Evolutionary conservation across 2,888 invertebrate genomes (phyloP), one percentile per base, ranked within the genome.

Genomic region (Drosophila tripunctata): DNA sequence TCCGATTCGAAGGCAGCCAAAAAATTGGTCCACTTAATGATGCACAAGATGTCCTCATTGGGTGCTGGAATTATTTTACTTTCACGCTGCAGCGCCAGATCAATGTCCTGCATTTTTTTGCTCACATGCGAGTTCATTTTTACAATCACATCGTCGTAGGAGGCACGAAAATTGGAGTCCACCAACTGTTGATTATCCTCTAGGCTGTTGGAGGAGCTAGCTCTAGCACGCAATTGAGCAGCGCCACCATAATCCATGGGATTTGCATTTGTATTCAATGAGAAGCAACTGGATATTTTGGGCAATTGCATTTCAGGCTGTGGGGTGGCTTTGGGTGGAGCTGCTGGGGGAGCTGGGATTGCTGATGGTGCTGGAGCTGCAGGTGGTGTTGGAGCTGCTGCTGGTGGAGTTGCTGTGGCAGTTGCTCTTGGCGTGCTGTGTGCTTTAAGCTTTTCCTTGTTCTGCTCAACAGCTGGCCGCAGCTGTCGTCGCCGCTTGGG

Each of bases 71-170:
- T 89, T 5, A 89, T 82, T 58, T 88, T 90, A 21, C 88, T 89
- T 33, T 91, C 90, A 3, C 90, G 88, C 36, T 84, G 87, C 52
- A 90, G 68, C 1, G 90, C 90, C 69, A 87, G 65, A 21, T 90
- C 90, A 35, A 90, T 90, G 51, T 90, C 91, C 64, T 90, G 89
- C 91, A 90, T 90, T 55, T 90, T 90, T 43, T 89, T 89, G 67
- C 90, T 90, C 3, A 90, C 91, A 55, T 90, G 78, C 1, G 75
- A 79, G 41, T 90, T 90, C 91, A 90, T 90, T 41, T 89, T 89
- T 30, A 84, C 83, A 2, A 90, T 90, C 1, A 90, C 89, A 24
- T 78, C 85, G 27, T 87, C 81, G 61, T 88, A 90, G 41, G 87
- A 79, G 22, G 81, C 75, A 3, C 71, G 77, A 14, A 87, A 75